phyloP scores from a whole-genome alignment of 2,797 vertebrate genomes.

The Furcifer pardalis region DNA sequence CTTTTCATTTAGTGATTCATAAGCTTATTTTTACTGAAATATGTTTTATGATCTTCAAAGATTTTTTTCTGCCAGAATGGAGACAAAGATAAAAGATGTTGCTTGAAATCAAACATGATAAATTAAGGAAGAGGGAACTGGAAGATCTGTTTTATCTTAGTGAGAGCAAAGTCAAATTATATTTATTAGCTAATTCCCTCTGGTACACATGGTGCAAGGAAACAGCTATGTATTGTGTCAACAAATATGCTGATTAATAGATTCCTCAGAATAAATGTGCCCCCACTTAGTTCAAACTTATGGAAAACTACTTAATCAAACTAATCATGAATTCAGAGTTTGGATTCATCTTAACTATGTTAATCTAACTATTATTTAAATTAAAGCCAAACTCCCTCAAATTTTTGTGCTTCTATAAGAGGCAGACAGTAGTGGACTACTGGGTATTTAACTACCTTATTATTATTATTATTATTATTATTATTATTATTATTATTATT shows the following conservation, averaged over 20 bases:
- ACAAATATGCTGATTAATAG: slow-evolving; percentile 55
- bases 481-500: no score
- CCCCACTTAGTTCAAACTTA: slow-evolving; percentile 43
- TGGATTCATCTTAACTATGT: slow-evolving; percentile 16
- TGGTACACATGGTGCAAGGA: slow-evolving; percentile 26
- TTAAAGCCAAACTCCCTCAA: background rate
- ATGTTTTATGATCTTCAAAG: slow-evolving; percentile 15
- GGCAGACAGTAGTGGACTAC: background rate
- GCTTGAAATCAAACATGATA: slow-evolving; percentile 48
- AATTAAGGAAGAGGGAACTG: slow-evolving; percentile 45
- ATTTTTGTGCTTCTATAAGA: no score
- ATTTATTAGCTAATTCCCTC: slow-evolving; percentile 60
- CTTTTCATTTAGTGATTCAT: slow-evolving; percentile 34
- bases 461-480: no score
- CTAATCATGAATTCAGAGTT: slow-evolving; percentile 11
- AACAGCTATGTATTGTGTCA: slow-evolving; percentile 46
- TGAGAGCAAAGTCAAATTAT: slow-evolving; percentile 59
- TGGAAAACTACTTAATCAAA: slow-evolving; percentile 36
- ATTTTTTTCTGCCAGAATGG: slow-evolving; percentile 35
- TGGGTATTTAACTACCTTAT: background rate
- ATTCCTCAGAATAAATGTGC: slow-evolving; percentile 41
- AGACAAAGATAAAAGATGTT: background rate
- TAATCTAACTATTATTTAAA: background rate
- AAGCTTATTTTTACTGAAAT: slow-evolving; percentile 39
- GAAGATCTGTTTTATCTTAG: slow-evolving; percentile 47